Conservation (phyloP, 2,113 vertebrate genomes). For the Odontophorus gujanensis region DNA sequence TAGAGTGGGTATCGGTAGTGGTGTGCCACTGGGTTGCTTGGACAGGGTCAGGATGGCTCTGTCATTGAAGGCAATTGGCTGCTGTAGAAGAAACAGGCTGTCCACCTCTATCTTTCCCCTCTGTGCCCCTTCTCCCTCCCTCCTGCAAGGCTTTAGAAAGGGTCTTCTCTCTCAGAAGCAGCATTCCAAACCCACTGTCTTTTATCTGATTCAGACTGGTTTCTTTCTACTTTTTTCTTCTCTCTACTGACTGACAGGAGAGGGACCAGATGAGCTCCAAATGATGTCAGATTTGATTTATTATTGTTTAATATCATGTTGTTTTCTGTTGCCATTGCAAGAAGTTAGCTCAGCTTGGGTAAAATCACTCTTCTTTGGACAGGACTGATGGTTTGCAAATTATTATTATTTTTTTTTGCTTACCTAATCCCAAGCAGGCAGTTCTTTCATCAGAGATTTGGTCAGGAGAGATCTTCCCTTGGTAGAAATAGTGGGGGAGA, state of each 20-base stretch:
- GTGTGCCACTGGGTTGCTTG: not conserved
- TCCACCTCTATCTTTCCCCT: not conserved
- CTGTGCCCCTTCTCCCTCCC: not conserved
- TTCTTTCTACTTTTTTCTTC: conserved; percentile 34
- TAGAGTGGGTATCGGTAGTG: not conserved
- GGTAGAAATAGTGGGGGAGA: not conserved
- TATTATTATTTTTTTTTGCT: not conserved
- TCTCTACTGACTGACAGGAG: not conserved
- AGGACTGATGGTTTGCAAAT: conserved; percentile 31
- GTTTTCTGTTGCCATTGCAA: conserved; percentile 19
- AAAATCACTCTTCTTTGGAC: conserved; percentile 15
- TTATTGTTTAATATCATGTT: conserved; percentile 48
- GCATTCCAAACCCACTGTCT: not conserved
- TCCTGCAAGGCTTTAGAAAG: not conserved
- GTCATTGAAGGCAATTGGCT: not conserved
- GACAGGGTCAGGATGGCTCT: not conserved
- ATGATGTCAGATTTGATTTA: conserved; percentile 59
- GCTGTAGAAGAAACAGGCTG: not conserved
- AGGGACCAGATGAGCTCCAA: not conserved
- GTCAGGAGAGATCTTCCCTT: not conserved
- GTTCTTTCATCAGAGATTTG: conserved; percentile 25
- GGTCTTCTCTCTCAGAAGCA: not conserved
- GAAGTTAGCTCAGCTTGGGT: not conserved
- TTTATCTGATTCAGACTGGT: not conserved
- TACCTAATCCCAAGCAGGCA: not conserved